phyloP scores from a whole-genome alignment of 2,888 invertebrate species.

The Anagyrus pseudococci region DNA sequence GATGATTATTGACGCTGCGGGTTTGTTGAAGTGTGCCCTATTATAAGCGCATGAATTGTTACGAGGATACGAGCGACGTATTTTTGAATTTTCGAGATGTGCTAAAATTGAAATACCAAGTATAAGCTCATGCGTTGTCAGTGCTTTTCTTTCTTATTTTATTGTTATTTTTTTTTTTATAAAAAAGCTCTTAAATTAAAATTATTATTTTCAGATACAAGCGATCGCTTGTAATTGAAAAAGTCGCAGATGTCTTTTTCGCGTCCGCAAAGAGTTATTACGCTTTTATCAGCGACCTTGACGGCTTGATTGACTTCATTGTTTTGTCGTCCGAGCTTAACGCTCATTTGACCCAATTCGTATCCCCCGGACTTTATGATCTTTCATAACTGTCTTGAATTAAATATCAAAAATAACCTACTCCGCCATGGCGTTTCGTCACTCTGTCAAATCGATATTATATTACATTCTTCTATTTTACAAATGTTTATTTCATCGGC shows the following conservation, averaged over 20 bases:
- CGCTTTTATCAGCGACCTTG: conserved; percentile 39
- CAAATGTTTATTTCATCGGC: no score
- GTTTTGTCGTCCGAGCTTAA: conserved; percentile 34
- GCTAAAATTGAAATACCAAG: no score
- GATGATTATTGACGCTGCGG: no score
- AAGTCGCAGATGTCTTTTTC: conserved; percentile 24
- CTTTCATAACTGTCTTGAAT: conserved; percentile 32
- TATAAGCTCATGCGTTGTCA: no score
- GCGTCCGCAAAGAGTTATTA: conserved; percentile 31
- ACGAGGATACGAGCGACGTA: no score
- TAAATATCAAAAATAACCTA: conserved; percentile 24
- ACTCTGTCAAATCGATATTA: conserved; percentile 14
- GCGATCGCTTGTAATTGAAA: conserved; percentile 28
- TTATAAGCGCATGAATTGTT: no score
- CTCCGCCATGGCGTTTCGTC: not conserved
- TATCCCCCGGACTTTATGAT: conserved; percentile 17
- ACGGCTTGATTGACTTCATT: conserved; percentile 38
- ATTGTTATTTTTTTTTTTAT: no score
- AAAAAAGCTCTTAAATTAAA: no score
- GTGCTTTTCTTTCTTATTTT: no score
- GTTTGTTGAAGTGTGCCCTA: no score
- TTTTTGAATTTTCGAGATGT: no score
- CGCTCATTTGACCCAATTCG: conserved; percentile 36
- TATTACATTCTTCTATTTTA: not conserved
- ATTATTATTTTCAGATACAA: no score